A percentile compares a stretch with the other conserved stretches of the same genome.
phyloP scores from a whole-genome alignment of 1,140 invertebrate species.

The Musca vetustissima region DNA sequence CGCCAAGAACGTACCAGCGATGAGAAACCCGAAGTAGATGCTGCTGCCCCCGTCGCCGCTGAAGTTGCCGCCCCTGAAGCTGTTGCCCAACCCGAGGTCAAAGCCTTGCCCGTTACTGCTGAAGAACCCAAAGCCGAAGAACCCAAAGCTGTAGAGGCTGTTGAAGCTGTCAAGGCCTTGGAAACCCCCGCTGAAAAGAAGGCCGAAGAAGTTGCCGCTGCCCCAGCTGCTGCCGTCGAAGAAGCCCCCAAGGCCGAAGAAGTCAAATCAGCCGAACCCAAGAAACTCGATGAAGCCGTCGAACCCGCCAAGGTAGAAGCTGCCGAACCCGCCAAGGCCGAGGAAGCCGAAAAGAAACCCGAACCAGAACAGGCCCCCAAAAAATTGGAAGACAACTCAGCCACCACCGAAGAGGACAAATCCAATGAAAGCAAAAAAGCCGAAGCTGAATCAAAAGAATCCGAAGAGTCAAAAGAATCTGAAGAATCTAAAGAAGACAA shows the following conservation, averaged over 20 bases:
- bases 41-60: slow-evolving; percentile 18
- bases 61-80: slow-evolving; percentile 6
- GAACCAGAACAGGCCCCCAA: background rate
- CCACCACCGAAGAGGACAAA: slow-evolving; percentile 35
- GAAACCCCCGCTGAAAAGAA: slow-evolving; percentile 8
- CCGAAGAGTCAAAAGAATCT: slow-evolving; percentile 34
- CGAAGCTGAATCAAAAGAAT: slow-evolving; percentile 23
- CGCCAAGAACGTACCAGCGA: slow-evolving; percentile 42
- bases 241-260: slow-evolving; percentile 14
- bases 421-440: slow-evolving; percentile 34
- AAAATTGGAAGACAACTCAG: background rate
- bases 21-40: slow-evolving; percentile 29
- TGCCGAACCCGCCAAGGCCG: slow-evolving; percentile 21
- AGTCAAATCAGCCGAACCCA: slow-evolving; percentile 25
- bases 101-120: slow-evolving; percentile 12
- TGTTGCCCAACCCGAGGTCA: slow-evolving; percentile 23
- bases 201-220: slow-evolving; percentile 14
- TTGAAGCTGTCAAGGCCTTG: slow-evolving; percentile 19
- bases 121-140: slow-evolving; percentile 20
- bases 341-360: slow-evolving; percentile 30
- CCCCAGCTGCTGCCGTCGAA: background rate
- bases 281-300: slow-evolving; percentile 36
- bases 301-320: slow-evolving; percentile 27
- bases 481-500: slow-evolving; percentile 37
- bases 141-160: slow-evolving; percentile 26